Base-by-base conservation (phyloP, 2,797 vertebrate genomes). In the Thripadectes ignobilis region DNA sequence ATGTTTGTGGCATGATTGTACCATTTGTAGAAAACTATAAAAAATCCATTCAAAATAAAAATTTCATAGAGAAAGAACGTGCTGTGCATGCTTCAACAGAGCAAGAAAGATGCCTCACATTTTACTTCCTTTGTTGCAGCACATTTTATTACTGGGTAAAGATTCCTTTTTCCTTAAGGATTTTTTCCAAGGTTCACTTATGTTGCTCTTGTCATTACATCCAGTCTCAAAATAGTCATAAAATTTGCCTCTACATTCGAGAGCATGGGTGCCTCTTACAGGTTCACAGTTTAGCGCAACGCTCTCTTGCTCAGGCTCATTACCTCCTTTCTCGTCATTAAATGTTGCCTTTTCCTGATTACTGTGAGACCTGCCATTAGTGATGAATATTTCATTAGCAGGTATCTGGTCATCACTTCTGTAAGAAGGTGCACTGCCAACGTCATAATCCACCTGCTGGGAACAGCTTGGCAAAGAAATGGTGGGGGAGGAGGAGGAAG, bases 71-170 rank as follows among this genome's bases (percentile, higher is more conserved):
- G 93, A 93, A 96, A 24, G 63, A 78, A 92, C 96, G 92, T 95
- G 97, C 97, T 95, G 97, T 46, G 61, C 96, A 94, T 97, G 96
- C 97, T 93, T 97, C 93, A 38, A 65, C 20, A 79, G 48, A 68
- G 92, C 59, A 83, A 86, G 82, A 92, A 96, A 80, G 97, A 78
- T 68, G 91, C 92, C 92, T 98, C 96, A 98, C 83, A 98, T 98
- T 98, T 98, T 99, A 61, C 98, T 98, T 95, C 97, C 98, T 92
- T 98, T 97, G 96, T 98, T 98, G 96, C 98, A 98, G 98, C 98
- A 99, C 79, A 97, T 97, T 97, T 98, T 98, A 95, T 96, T 97
- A 94, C 95, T 97, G 7, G 97, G 96, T 93, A 97, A 96, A 88
- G 97, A 88, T 61, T 98, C 98, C 96, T 98, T 98, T 97, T 97